phyloP scores from a whole-genome alignment of 2,797 vertebrate genomes.

The Rhinatrema bivittatum region DNA sequence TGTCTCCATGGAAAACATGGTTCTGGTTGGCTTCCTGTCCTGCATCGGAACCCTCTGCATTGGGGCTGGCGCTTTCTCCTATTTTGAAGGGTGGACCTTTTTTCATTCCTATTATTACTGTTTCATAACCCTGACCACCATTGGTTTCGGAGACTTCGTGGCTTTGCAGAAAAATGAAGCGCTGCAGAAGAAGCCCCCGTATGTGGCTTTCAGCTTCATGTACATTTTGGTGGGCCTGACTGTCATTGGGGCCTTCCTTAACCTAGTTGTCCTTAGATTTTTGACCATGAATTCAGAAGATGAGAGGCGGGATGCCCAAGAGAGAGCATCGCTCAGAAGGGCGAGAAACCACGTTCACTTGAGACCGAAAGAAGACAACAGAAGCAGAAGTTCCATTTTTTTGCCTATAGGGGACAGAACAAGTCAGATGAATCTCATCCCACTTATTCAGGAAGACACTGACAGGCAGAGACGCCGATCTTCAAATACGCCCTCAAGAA shows the following conservation, averaged over 20 bases:
- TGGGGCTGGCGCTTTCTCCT: conserved; percentile 81
- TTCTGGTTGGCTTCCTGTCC: conserved; percentile 84
- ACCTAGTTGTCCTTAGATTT: conserved; percentile 89
- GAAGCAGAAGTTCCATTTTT: conserved; percentile 65
- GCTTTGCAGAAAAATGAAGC: conserved; percentile 91
- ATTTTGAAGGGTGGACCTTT: conserved; percentile 94
- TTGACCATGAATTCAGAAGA: conserved; percentile 86
- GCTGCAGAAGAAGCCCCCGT: conserved; percentile 86
- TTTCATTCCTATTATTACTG: conserved; percentile 97
- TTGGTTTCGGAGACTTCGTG: conserved; percentile 94
- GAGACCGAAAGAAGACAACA: conserved; percentile 37
- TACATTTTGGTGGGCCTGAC: conserved; percentile 92
- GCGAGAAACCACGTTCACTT: conserved; percentile 46
- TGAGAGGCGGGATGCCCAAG: conserved; percentile 70
- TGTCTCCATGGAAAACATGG: conserved; percentile 95
- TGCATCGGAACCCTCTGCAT: conserved; percentile 86
- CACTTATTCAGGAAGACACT: conserved; percentile 55
- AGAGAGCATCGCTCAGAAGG: conserved; percentile 68
- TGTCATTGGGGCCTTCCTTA: conserved; percentile 91
- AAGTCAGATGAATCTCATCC: conserved; percentile 78
- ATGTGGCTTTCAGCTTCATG: conserved; percentile 94
- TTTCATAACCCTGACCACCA: conserved; percentile 96
- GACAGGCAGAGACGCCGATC: conserved; percentile 49
- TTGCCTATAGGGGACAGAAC: conserved; percentile 74
- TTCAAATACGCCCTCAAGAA: conserved; percentile 39